A percentile compares a stretch with the other conserved stretches of the same genome.
phyloP scores from a whole-genome alignment of 2,888 invertebrate species.

The Desoria tigrina region DNA sequence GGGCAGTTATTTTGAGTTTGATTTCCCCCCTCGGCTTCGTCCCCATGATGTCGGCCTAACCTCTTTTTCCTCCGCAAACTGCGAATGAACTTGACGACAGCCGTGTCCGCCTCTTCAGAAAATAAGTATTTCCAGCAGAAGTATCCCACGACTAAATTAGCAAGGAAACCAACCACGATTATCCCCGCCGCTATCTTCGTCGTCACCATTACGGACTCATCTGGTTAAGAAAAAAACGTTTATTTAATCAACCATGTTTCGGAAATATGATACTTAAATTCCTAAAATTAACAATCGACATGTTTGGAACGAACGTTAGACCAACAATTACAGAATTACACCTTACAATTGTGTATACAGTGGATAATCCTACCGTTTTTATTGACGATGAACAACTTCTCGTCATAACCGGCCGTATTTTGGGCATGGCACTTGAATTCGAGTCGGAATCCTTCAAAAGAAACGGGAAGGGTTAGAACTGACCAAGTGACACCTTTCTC shows the following conservation, averaged over 20 bases:
- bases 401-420: conserved; percentile 15
- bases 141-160: conserved; percentile 18
- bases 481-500: conserved; percentile 14
- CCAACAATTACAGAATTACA: too few species aligned
- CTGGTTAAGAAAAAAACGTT: not conserved
- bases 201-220: conserved; percentile 16
- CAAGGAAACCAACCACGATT: conserved; percentile 14
- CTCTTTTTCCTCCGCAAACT: too few species aligned
- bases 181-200: conserved; percentile 19
- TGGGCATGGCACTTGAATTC: conserved; percentile 19
- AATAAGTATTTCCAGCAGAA: conserved; percentile 22
- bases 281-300: not conserved
- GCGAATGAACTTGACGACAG: conserved; percentile 1
- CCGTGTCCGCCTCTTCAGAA: conserved; percentile 7
- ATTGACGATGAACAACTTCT: conserved; percentile 20
- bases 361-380: conserved; percentile 16
- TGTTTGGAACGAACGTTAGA: too few species aligned
- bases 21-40: too few species aligned
- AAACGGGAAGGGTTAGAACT: conserved; percentile 14
- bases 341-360: too few species aligned
- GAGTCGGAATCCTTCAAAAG: not conserved
- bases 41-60: too few species aligned
- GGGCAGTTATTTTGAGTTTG: too few species aligned
- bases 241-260: too few species aligned
- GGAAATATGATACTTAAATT: not conserved